Evolutionary conservation across 2,888 invertebrate genomes (phyloP).

Genomic region (Argyresthia albistria): DNA sequence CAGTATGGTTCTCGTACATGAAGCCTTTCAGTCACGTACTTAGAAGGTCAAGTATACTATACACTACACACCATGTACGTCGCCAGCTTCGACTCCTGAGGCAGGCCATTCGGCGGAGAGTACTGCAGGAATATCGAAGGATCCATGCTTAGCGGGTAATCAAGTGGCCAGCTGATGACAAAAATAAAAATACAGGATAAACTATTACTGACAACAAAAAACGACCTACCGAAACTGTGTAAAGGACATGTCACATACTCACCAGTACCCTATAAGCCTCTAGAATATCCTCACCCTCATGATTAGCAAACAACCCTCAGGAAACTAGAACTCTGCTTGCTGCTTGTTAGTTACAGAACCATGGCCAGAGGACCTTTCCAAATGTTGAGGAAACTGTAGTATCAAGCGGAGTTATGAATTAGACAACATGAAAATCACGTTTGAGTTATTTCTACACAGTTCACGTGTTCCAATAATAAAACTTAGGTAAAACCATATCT

Average conservation of each 20-base stretch:
- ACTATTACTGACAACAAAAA: background rate
- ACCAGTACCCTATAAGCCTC: background rate
- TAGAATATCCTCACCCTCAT: background rate
- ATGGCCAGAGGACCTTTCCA: no score
- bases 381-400: no score
- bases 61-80: conserved; percentile 85
- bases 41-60: no score
- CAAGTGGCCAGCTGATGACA: background rate
- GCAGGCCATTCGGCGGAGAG: conserved; percentile 80
- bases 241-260: background rate
- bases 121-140: conserved; percentile 78
- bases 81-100: conserved; percentile 87
- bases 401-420: no score
- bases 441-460: no score
- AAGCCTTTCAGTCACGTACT: no score
- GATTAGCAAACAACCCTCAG: background rate
- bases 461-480: no score
- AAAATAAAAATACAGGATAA: background rate
- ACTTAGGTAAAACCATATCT: background rate
- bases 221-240: no score
- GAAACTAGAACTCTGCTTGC: background rate
- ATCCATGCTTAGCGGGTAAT: conserved; percentile 71
- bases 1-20: no score
- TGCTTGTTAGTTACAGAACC: no score
- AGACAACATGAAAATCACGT: no score